Evolutionary conservation across 2,888 invertebrate genomes (phyloP).

Genomic region (Mermis nigrescens): DNA sequence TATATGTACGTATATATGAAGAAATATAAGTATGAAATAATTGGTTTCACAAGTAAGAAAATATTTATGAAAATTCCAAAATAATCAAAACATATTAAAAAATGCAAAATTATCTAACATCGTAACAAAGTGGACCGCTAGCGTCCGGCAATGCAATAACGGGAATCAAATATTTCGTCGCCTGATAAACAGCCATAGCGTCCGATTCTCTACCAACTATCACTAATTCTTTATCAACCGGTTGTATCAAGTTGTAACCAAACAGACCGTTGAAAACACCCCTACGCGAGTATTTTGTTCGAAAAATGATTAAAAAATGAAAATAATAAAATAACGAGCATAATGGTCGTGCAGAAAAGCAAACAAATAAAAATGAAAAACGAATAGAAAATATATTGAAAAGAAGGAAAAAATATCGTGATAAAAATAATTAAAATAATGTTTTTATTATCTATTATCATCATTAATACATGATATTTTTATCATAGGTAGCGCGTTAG

Average conservation of each 20-base stretch:
- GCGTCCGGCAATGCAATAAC: constrained; percentile 33
- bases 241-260: constrained; percentile 7
- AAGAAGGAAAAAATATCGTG: too few relatives aligned
- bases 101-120: background rate
- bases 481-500: too few relatives aligned
- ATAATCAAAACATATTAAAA: background rate
- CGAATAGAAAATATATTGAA: too few relatives aligned
- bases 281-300: background rate
- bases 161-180: constrained; percentile 21
- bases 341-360: too few relatives aligned
- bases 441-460: too few relatives aligned
- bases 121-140: constrained; percentile 41
- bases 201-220: constrained; percentile 33
- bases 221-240: constrained; percentile 23
- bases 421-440: too few relatives aligned
- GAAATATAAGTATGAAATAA: too few relatives aligned
- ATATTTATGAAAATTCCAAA: too few relatives aligned
- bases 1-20: too few relatives aligned
- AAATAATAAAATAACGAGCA: background rate
- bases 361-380: too few relatives aligned
- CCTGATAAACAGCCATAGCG: constrained; percentile 33
- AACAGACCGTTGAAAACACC: constrained; percentile 6
- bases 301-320: background rate
- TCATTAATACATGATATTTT: too few relatives aligned
- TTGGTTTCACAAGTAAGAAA: too few relatives aligned